Evolutionary conservation across 1,140 invertebrate species (phyloP).

Genomic region (Tetramorium simillimum): DNA sequence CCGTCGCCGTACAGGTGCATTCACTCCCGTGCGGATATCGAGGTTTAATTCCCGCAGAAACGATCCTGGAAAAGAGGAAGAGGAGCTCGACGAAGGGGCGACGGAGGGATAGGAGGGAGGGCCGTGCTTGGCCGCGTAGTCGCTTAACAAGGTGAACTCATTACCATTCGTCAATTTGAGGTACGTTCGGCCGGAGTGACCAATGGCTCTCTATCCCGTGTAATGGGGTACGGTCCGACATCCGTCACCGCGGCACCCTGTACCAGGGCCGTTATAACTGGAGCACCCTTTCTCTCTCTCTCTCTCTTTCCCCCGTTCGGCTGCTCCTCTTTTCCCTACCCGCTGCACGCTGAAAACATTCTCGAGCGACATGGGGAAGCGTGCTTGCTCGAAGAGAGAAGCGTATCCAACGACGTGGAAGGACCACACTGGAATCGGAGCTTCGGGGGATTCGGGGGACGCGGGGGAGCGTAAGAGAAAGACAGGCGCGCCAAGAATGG

Average conservation of each 20-base stretch:
- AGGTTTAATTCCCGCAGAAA: slow-evolving; percentile 70
- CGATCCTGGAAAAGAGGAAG: slow-evolving; percentile 44
- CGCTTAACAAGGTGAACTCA: slow-evolving; percentile 85
- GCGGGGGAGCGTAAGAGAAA: slow-evolving; percentile 23
- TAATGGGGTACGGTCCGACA: slow-evolving; percentile 84
- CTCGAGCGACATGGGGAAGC: slow-evolving; percentile 15
- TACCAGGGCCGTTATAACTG: slow-evolving; percentile 78
- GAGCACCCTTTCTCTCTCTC: slow-evolving; percentile 62
- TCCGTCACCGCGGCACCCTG: slow-evolving; percentile 82
- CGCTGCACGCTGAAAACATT: neutral
- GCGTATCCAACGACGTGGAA: slow-evolving; percentile 43
- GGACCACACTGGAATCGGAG: slow-evolving; percentile 25
- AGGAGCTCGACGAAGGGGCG: slow-evolving; percentile 18
- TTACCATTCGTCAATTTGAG: slow-evolving; percentile 86
- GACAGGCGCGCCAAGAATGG: neutral
- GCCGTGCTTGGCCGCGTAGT: slow-evolving; percentile 74
- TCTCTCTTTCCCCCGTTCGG: neutral
- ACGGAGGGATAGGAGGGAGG: slow-evolving; percentile 15
- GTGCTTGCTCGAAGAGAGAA: slow-evolving; percentile 33
- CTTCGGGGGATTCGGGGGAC: slow-evolving; percentile 3
- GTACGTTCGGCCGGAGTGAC: slow-evolving; percentile 84
- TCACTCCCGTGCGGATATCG: slow-evolving; percentile 53
- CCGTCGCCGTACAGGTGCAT: slow-evolving; percentile 63
- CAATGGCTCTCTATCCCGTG: slow-evolving; percentile 85
- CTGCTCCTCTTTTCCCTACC: slow-evolving; percentile 24